A percentile compares a stretch with the other conserved stretches of the same genome.
These are phyloP conservation scores for Cataglyphis cursor DNA, from an alignment of 2,888 invertebrate genomes.

Conservation along the genomic window DNA sequence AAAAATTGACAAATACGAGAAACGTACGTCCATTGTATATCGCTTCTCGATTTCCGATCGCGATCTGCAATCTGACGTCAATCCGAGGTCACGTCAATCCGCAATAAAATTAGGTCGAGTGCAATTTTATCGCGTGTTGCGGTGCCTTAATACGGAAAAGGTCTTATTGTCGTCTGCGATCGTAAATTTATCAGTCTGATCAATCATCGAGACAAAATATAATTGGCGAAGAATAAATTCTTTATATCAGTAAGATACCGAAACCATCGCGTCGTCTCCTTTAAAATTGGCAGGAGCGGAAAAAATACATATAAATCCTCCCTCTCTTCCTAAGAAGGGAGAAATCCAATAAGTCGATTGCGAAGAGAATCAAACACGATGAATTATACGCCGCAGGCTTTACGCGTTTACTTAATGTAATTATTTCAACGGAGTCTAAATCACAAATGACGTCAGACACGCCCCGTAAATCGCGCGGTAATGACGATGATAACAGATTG, in stretches of 20 bases:
- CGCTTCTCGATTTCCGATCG: constrained; percentile 53
- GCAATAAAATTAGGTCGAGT: constrained; percentile 61
- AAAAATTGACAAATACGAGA: not conserved
- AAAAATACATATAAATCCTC: not conserved
- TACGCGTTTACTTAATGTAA: constrained; percentile 21
- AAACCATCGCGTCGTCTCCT: not conserved
- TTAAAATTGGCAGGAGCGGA: not conserved
- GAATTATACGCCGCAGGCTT: constrained; percentile 1
- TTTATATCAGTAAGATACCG: not conserved
- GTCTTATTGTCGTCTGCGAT: constrained; percentile 47
- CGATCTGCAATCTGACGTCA: constrained; percentile 38
- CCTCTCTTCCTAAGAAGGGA: not conserved
- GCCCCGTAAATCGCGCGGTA: constrained; percentile 16
- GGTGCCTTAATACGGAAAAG: constrained; percentile 32
- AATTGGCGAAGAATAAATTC: not conserved
- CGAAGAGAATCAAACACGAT: constrained; percentile 10
- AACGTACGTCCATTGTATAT: not conserved
- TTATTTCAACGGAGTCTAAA: constrained; percentile 38
- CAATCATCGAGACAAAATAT: not conserved
- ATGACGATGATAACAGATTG: constrained; percentile 58
- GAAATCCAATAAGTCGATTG: constrained; percentile 16
- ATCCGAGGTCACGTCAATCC: constrained; percentile 52
- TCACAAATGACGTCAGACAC: constrained; percentile 26
- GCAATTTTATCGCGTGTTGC: constrained; percentile 56
- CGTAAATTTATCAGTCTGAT: constrained; percentile 7